Percentiles rank a stretch among this genome's conserved stretches.
phyloP scores from a whole-genome alignment of 37 sponge, comb jelly and placozoan genomes.

The Tethya wilhelma region DNA sequence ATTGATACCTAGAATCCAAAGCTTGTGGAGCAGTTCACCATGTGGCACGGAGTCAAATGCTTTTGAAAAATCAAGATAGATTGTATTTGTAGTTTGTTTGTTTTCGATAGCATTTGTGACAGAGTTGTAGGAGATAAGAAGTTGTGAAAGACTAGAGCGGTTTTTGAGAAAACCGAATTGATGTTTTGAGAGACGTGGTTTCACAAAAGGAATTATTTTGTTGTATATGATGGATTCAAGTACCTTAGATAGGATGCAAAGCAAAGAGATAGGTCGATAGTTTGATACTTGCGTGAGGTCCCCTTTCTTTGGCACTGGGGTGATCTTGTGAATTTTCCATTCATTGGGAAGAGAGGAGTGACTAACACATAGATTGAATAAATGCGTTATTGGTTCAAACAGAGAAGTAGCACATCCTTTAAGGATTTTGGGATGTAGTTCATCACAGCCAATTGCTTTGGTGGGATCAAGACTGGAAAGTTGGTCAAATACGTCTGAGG shows the following conservation, averaged over 20 bases:
- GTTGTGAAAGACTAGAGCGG: neutral
- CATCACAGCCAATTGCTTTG: slow-evolving; percentile 27
- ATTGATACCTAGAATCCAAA: slow-evolving; percentile 36
- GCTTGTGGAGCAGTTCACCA: slow-evolving; percentile 27
- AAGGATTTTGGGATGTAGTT: neutral
- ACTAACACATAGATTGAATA: too few relatives aligned
- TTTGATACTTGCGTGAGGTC: slow-evolving; percentile 3
- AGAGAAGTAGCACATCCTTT: slow-evolving; percentile 11
- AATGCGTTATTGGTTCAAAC: neutral
- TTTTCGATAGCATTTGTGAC: neutral
- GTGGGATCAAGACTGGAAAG: neutral
- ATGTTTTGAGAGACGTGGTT: neutral
- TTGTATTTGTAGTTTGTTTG: neutral
- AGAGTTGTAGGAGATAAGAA: neutral
- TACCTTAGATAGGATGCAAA: slow-evolving; percentile 32
- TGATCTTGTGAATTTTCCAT: slow-evolving; percentile 41
- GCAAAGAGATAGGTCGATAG: slow-evolving; percentile 48
- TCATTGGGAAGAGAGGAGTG: slow-evolving; percentile 25
- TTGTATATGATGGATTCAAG: slow-evolving; percentile 30
- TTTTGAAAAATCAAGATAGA: slow-evolving; percentile 49
- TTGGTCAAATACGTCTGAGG: neutral
- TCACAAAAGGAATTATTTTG: slow-evolving; percentile 22
- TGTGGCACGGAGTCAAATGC: slow-evolving; percentile 63
- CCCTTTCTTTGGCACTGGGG: slow-evolving; percentile 15
- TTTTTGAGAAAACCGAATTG: slow-evolving; percentile 32